Base-by-base conservation (phyloP, 2,888 invertebrate species). In the Zeuzera pyrina region DNA sequence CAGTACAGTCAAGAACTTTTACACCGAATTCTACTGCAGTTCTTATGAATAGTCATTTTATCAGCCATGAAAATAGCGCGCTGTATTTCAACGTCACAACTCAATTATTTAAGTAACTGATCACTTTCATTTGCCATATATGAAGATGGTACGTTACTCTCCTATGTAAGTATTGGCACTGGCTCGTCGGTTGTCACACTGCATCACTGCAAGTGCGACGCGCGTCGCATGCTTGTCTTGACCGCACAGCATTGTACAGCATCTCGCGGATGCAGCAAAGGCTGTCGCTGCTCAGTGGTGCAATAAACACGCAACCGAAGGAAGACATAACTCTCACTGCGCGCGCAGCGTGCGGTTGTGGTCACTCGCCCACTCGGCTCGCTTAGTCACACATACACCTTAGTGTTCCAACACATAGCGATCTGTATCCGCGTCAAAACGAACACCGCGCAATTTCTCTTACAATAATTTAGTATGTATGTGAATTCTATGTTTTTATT, bases 261-360 rank as follows among this genome's bases (percentile, higher is more conserved):
- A 68, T 69, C 65, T 64, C 53, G 60, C 53, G 57, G 64, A 58
- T 67, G 64, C 63, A 53, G 53, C 56, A 51, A 36, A 39, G 45
- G 43, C 48, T 42, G 43, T 41, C 41, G 29, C 33, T 33, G 39
- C 43, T 39, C 40, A 38, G 42, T 34, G 40, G 47, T 39, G 39
- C 16, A 26, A 24, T 35, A 31, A 44, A 49, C 61, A 57, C 56
- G 57, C 57, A 53, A 50, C 45, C 45, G 47, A 53, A 3, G 15
- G 28, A 15, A 63, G 54, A 50, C 74, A 78, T 61, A 78, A 76
- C 79, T 78, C 69, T 77, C 73, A 70, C 73, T 79, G 81, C 79
- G 77, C 81, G 79, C 79, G 77, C 69, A 70, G 78, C 63, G 77
- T 61, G 59, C 63, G 72, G 72, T 74, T 61, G 78, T 71, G 64